A percentile compares a stretch with the other conserved stretches of the same genome.
Evolutionary conservation across 1,140 invertebrate species (phyloP).

Genomic region (Drosophila cardini): DNA sequence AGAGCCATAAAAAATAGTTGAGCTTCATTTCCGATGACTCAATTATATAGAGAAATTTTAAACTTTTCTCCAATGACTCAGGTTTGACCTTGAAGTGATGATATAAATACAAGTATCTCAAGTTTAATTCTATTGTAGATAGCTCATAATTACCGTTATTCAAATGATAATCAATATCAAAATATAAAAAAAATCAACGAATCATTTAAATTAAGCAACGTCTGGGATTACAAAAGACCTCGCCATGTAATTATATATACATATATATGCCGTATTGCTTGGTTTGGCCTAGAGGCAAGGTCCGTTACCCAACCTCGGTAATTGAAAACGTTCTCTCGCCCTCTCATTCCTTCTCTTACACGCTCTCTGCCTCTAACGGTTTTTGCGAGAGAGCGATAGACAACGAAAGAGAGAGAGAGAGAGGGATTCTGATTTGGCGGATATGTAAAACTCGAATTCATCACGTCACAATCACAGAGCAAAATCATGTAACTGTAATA

Average conservation of each 20-base stretch:
- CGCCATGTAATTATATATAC: conserved; percentile 35
- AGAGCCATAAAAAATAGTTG: background rate
- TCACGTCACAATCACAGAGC: conserved; percentile 41
- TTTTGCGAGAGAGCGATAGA: conserved; percentile 1
- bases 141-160: conserved; percentile 17
- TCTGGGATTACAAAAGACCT: conserved; percentile 58
- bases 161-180: conserved; percentile 31
- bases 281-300: conserved; percentile 56
- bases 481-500: conserved; percentile 70
- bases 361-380: conserved; percentile 39
- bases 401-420: background rate
- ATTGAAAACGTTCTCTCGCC: conserved; percentile 33
- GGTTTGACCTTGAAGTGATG: conserved; percentile 23
- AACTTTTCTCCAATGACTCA: conserved; percentile 44
- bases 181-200: conserved; percentile 3
- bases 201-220: conserved; percentile 9
- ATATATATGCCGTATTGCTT: conserved; percentile 7
- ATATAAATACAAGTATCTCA: conserved; percentile 17
- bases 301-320: conserved; percentile 66
- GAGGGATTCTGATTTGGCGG: background rate
- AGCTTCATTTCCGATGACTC: conserved; percentile 24
- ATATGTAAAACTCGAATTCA: conserved; percentile 51
- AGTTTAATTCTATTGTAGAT: conserved; percentile 1
- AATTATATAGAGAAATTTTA: conserved; percentile 36
- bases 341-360: background rate